These are phyloP conservation scores for Acrocera orbiculus DNA, from an alignment of 2,888 invertebrate genomes.

Conservation along the genomic window DNA sequence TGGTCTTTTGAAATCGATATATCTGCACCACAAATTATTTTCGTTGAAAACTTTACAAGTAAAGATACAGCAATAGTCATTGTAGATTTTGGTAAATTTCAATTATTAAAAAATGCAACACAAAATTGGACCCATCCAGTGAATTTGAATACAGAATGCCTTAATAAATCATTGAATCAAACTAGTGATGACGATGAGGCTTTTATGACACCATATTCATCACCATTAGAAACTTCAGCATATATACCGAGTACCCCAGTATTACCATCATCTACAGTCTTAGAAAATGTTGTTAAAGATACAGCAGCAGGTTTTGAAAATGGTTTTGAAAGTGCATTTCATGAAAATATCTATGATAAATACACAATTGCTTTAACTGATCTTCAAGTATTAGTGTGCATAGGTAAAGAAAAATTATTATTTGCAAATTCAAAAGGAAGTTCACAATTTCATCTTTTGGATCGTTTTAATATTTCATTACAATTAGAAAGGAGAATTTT, in stretches of 20 bases:
- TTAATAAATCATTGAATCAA: neutral
- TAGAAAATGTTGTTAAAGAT: conserved; percentile 31
- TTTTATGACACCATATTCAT: conserved; percentile 73
- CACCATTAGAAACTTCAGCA: conserved; percentile 56
- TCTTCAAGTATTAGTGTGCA: conserved; percentile 72
- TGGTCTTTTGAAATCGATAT: conserved; percentile 87
- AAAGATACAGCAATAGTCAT: conserved; percentile 61
- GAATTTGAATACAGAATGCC: neutral
- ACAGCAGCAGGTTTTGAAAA: too few species aligned
- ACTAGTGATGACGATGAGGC: conserved; percentile 37
- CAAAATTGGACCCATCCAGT: conserved; percentile 12
- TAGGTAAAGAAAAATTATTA: conserved; percentile 77
- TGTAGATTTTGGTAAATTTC: conserved; percentile 78
- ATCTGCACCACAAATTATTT: conserved; percentile 80
- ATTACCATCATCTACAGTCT: conserved; percentile 40
- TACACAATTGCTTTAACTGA: conserved; percentile 67
- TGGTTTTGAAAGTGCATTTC: conserved; percentile 42
- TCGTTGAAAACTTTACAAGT: conserved; percentile 65
- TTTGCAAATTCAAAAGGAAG: conserved; percentile 70
- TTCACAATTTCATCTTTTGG: conserved; percentile 70
- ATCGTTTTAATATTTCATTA: conserved; percentile 52
- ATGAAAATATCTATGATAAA: conserved; percentile 57
- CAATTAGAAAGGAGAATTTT: conserved; percentile 66
- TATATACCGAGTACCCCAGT: conserved; percentile 24
- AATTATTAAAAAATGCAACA: conserved; percentile 22